Percentiles rank a stretch among this genome's conserved stretches.
Evolutionary conservation across 1,140 invertebrate species (phyloP).

Genomic region (Eubasilissa regina): DNA sequence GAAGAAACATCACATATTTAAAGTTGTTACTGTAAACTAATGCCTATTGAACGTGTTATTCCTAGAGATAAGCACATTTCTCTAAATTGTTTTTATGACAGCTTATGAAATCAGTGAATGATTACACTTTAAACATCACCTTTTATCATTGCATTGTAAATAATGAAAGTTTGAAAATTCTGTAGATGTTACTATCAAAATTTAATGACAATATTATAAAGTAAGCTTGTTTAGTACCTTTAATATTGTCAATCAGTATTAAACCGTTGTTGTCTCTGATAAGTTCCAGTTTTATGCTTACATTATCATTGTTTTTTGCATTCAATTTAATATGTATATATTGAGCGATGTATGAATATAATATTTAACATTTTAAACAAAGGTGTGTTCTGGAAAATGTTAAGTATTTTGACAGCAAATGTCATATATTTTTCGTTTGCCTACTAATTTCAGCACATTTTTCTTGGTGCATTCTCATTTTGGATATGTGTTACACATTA

Average conservation of each 20-base stretch:
- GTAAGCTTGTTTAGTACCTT: not conserved
- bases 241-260: conserved; percentile 17
- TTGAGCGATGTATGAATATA: no score
- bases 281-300: no score
- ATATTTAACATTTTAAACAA: no score
- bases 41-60: not conserved
- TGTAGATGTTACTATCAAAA: conserved; percentile 5
- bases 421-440: no score
- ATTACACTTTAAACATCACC: not conserved
- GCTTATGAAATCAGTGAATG: conserved; percentile 6
- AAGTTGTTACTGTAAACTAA: not conserved
- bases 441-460: no score
- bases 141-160: not conserved
- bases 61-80: conserved; percentile 1
- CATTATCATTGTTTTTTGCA: no score
- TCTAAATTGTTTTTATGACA: not conserved
- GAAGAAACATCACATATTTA: not conserved
- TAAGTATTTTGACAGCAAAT: no score
- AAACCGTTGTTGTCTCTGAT: not conserved
- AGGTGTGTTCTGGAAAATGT: no score
- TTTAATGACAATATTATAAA: conserved; percentile 22
- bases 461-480: no score
- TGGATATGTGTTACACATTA: no score
- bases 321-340: no score
- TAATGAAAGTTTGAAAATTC: not conserved